Evolutionary conservation across 2,113 vertebrate genomes (phyloP).

Genomic region (Thamnaconus septentrionalis): DNA sequence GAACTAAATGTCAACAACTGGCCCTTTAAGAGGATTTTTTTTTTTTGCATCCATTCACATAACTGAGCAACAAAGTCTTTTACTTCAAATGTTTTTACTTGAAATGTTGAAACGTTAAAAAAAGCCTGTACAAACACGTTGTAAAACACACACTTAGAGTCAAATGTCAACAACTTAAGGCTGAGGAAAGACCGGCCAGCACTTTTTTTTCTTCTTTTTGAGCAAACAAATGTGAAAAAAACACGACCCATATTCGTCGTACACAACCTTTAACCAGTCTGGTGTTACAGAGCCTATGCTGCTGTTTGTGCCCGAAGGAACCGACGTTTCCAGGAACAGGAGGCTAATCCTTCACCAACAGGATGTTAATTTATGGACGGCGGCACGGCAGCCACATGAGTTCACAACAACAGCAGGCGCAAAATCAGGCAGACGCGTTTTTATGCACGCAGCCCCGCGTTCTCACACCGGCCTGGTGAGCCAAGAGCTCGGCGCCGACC

Average conservation of each 20-base stretch:
- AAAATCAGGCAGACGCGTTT: slow-evolving; percentile 23
- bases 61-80: too few species aligned
- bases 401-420: slow-evolving; percentile 14
- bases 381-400: slow-evolving; percentile 19
- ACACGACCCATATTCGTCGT: too few species aligned
- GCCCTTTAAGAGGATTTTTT: too few species aligned
- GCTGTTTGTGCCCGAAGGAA: slow-evolving; percentile 8
- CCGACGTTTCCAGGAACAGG: not conserved
- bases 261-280: too few species aligned
- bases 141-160: not conserved
- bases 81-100: not conserved
- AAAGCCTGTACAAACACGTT: not conserved
- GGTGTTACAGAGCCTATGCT: too few species aligned
- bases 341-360: slow-evolving; percentile 27
- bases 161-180: not conserved
- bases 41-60: too few species aligned
- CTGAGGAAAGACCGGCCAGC: too few species aligned
- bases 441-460: slow-evolving; percentile 6
- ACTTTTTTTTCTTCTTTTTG: too few species aligned
- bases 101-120: too few species aligned
- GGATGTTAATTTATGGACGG: slow-evolving; percentile 39
- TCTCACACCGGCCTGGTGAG: slow-evolving; percentile 9
- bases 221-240: too few species aligned
- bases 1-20: too few species aligned
- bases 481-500: slow-evolving; percentile 5